A percentile compares a stretch with the other conserved stretches of the same genome.
These are phyloP conservation scores for Podocnemis expansa DNA, from an alignment of 2,113 vertebrate genomes.

Conservation along the genomic window DNA sequence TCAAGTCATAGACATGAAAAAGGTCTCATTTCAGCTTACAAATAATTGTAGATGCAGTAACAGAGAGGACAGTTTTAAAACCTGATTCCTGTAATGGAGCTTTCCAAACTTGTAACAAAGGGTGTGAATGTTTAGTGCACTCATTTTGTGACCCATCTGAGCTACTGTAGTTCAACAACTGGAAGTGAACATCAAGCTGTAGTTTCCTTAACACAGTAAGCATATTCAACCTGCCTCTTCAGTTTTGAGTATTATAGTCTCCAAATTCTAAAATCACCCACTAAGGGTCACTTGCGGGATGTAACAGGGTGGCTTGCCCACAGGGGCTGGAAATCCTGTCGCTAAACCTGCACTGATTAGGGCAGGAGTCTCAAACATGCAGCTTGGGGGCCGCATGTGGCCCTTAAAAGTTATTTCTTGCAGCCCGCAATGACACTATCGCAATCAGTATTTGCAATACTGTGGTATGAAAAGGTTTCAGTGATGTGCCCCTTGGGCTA, in stretches of 20 bases:
- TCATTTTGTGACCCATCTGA: fast-evolving
- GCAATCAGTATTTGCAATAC: too few species aligned
- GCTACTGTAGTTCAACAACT: fast-evolving
- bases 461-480: too few species aligned
- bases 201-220: neutral
- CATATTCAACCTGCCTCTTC: neutral
- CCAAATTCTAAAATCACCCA: neutral
- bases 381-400: too few species aligned
- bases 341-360: neutral
- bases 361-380: neutral
- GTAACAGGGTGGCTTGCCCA: too few species aligned
- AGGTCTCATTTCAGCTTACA: neutral
- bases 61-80: neutral
- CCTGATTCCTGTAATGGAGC: neutral
- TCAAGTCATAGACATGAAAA: neutral
- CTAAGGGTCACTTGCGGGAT: neutral
- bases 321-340: too few species aligned
- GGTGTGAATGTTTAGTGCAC: neutral
- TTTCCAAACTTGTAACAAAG: neutral
- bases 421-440: too few species aligned
- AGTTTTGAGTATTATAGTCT: neutral
- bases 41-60: neutral
- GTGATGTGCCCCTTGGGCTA: too few species aligned
- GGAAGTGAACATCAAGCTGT: neutral
- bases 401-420: too few species aligned